These are phyloP conservation scores for Typhlichthys eigenmanni DNA, from an alignment of 2,797 vertebrate genomes.

Conservation along the genomic window DNA sequence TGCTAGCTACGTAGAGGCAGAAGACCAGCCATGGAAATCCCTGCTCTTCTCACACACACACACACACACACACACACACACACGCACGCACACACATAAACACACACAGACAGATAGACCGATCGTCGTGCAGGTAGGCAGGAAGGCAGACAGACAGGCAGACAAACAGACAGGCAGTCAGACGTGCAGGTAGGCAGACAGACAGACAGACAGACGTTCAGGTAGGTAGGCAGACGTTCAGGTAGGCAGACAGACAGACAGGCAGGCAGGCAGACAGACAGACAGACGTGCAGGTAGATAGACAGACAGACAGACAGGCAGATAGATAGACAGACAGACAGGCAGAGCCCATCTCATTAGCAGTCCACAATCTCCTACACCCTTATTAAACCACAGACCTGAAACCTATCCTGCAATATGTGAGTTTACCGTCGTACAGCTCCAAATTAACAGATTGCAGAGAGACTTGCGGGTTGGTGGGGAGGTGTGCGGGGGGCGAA, in stretches of 20 bases:
- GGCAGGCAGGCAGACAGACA: background rate
- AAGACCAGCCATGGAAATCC: slow-evolving; percentile 42
- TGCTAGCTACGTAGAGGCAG: slow-evolving; percentile 4
- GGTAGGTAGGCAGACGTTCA: no score
- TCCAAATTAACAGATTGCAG: slow-evolving; percentile 74
- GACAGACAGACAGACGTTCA: background rate
- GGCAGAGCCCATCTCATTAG: no score
- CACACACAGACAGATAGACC: no score
- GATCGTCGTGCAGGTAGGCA: slow-evolving; percentile 3
- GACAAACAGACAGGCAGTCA: background rate
- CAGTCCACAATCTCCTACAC: background rate
- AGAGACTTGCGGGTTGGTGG: slow-evolving; percentile 59
- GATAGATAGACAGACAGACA: no score
- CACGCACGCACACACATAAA: no score
- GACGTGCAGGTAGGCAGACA: no score
- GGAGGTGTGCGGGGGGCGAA: background rate
- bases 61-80: no score
- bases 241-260: background rate
- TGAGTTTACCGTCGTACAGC: slow-evolving; percentile 45
- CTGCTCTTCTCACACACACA: slow-evolving; percentile 12
- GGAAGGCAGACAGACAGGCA: no score
- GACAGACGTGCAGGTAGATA: no score
- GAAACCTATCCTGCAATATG: slow-evolving; percentile 14
- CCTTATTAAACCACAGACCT: slow-evolving; percentile 9
- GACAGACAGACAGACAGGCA: no score